Evolutionary conservation across 2,113 vertebrate genomes (phyloP).

Genomic region (Trinectes maculatus): DNA sequence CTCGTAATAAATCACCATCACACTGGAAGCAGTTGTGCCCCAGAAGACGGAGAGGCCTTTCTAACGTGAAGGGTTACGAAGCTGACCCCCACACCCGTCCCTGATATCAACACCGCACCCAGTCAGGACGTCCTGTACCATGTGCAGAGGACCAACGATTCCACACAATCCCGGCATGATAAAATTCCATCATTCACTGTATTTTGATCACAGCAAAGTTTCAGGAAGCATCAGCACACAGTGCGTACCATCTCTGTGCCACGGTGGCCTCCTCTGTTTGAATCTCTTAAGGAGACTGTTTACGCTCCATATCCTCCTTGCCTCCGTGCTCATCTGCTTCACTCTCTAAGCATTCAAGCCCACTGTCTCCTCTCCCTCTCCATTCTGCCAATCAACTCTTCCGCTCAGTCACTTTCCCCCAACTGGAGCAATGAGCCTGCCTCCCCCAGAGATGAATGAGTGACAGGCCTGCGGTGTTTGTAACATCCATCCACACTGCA

Average conservation of each 20-base stretch:
- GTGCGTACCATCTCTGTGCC: constrained; percentile 17
- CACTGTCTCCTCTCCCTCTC: constrained; percentile 54
- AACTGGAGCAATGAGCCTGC: constrained; percentile 56
- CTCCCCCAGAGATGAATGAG: constrained; percentile 71
- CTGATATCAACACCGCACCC: not conserved
- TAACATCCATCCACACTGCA: constrained; percentile 64
- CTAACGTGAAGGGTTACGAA: constrained; percentile 1
- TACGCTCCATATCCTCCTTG: constrained; percentile 49
- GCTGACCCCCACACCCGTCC: constrained; percentile 6
- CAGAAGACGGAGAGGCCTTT: not conserved
- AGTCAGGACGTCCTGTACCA: not conserved
- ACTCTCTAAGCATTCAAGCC: constrained; percentile 61
- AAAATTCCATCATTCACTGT: no score
- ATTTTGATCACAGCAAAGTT: not conserved
- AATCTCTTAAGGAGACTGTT: constrained; percentile 64
- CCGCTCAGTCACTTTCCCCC: constrained; percentile 64
- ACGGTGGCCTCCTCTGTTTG: constrained; percentile 55
- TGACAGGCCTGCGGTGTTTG: constrained; percentile 76
- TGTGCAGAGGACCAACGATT: not conserved
- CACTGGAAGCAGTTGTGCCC: not conserved
- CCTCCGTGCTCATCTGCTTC: constrained; percentile 61
- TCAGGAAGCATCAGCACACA: constrained; percentile 2
- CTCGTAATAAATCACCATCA: constrained; percentile 12
- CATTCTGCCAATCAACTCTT: constrained; percentile 68
- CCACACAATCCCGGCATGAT: no score